Conservation (phyloP, 2,797 vertebrate genomes). For the Podargus strigoides region DNA sequence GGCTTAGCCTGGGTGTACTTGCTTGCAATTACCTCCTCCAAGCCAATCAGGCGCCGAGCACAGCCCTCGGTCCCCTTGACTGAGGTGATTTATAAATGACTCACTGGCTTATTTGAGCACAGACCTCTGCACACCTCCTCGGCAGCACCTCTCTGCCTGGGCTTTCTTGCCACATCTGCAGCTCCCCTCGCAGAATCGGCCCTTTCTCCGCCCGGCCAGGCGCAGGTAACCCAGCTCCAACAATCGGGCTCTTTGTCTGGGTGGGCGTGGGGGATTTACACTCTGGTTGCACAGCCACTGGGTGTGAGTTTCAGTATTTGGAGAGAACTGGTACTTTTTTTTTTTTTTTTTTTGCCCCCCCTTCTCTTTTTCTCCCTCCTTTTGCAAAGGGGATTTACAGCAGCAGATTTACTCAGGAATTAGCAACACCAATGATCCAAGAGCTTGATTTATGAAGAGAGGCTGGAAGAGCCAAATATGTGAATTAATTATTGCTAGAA, state of each 20-base stretch:
- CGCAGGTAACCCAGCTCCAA: constrained; percentile 72
- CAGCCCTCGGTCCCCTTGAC: constrained; percentile 73
- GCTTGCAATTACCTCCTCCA: constrained; percentile 74
- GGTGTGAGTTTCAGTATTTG: constrained; percentile 60
- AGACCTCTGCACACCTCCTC: constrained; percentile 67
- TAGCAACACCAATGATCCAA: background rate
- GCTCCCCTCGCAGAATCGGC: constrained; percentile 50
- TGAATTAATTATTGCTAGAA: constrained; percentile 33
- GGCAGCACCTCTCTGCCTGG: constrained; percentile 64
- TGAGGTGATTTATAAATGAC: constrained; percentile 82
- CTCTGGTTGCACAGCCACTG: constrained; percentile 56
- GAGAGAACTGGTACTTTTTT: constrained; percentile 28
- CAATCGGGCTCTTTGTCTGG: constrained; percentile 69
- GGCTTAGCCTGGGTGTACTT: constrained; percentile 71
- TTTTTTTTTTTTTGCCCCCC: background rate
- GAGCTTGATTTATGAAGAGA: constrained; percentile 39
- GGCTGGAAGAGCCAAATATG: constrained; percentile 33
- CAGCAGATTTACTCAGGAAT: constrained; percentile 51
- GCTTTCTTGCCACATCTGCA: constrained; percentile 66
- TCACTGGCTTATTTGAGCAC: constrained; percentile 71
- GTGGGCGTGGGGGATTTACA: constrained; percentile 63
- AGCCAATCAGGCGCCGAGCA: constrained; percentile 78
- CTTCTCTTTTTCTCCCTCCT: background rate
- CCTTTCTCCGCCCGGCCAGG: constrained; percentile 26
- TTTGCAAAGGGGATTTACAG: constrained; percentile 18